These are phyloP conservation scores for Microctonus brassicae DNA, from an alignment of 2,888 invertebrate species.

Conservation along the genomic window DNA sequence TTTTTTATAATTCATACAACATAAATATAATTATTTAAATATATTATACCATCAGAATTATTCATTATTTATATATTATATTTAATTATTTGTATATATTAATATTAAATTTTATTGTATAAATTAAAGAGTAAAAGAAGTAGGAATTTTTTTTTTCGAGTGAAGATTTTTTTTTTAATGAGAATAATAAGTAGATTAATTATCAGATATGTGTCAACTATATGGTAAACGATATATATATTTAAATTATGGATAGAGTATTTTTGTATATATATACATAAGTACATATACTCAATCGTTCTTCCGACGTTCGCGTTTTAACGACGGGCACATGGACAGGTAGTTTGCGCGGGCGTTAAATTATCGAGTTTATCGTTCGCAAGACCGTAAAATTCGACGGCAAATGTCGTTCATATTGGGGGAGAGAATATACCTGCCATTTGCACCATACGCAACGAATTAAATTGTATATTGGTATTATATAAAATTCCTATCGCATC, in stretches of 20 bases:
- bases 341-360: constrained; percentile 56
- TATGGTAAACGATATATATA: not conserved
- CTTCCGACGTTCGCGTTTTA: constrained; percentile 33
- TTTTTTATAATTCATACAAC: not conserved
- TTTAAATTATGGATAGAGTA: not conserved
- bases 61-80: not conserved
- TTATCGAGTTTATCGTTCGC: constrained; percentile 61
- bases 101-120: no score
- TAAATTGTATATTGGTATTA: not conserved
- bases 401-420: constrained; percentile 15
- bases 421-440: not conserved
- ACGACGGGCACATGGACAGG: constrained; percentile 50
- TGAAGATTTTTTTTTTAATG: no score
- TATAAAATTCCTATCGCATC: not conserved
- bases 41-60: no score
- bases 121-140: no score
- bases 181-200: no score
- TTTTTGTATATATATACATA: constrained; percentile 12
- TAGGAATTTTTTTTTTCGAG: no score
- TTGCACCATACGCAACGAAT: not conserved
- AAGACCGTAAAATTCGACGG: constrained; percentile 54
- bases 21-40: no score
- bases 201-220: not conserved
- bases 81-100: no score
- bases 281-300: constrained; percentile 30